A percentile compares a stretch with the other conserved stretches of the same genome.
phyloP scores from a whole-genome alignment of 2,797 vertebrate genomes.

The Choloepus didactylus region DNA sequence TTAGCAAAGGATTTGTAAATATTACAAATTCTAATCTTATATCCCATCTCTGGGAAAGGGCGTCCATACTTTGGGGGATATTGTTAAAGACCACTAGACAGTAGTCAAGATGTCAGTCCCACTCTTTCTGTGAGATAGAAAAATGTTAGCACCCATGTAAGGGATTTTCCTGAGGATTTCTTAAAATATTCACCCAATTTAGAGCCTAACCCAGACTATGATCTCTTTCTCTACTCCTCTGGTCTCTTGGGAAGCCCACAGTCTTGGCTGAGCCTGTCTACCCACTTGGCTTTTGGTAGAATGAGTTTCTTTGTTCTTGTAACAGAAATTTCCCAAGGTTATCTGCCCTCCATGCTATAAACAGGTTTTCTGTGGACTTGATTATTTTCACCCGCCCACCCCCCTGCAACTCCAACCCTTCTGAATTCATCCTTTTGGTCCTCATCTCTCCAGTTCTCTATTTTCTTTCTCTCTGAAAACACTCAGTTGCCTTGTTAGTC shows the following conservation, averaged over 20 bases:
- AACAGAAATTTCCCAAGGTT: slow-evolving; percentile 20
- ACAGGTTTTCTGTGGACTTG: background rate
- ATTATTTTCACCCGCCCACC: background rate
- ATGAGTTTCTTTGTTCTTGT: slow-evolving; percentile 23
- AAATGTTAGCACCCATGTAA: background rate
- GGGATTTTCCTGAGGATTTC: background rate
- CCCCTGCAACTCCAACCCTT: background rate
- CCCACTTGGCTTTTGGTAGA: background rate
- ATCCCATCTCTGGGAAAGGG: background rate
- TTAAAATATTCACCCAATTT: background rate
- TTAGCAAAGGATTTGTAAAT: background rate
- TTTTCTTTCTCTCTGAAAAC: slow-evolving; percentile 11
- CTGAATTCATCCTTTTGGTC: slow-evolving; percentile 25
- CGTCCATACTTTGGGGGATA: background rate
- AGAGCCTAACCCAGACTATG: background rate
- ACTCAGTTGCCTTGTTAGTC: slow-evolving; percentile 27
- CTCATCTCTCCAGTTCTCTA: slow-evolving; percentile 32
- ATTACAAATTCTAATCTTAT: background rate
- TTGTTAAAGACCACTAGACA: slow-evolving; percentile 7
- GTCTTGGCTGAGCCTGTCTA: background rate
- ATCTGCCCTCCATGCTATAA: slow-evolving; percentile 23
- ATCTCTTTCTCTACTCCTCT: background rate
- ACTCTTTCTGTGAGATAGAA: background rate
- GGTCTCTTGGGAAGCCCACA: background rate
- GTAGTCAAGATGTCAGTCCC: background rate